Percentiles rank a stretch among this genome's conserved stretches.
These are phyloP conservation scores for Prorops nasuta DNA, from an alignment of 1,140 invertebrate genomes.

Conservation along the genomic window DNA sequence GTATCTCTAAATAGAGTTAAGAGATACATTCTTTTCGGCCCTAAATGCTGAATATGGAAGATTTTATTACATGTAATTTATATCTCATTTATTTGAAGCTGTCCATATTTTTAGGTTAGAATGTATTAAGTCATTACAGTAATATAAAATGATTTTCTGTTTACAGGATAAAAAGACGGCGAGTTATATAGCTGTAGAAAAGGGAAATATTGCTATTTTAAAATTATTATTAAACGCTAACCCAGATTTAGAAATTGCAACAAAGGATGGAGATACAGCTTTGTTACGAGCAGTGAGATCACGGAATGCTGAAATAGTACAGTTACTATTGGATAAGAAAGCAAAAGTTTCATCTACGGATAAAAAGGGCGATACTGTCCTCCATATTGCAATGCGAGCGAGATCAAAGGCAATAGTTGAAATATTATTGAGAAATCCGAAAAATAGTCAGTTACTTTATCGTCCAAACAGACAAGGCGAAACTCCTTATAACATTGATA, in stretches of 20 bases:
- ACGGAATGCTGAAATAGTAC: conserved; percentile 88
- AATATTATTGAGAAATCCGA: conserved; percentile 90
- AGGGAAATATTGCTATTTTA: conserved; percentile 84
- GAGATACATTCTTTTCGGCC: too few species aligned
- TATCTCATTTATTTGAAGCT: too few species aligned
- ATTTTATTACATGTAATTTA: too few species aligned
- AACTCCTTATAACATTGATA: conserved; percentile 97
- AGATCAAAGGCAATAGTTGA: conserved; percentile 93
- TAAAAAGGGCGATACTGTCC: conserved; percentile 92
- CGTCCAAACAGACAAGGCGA: conserved; percentile 92
- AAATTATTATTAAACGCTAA: conserved; percentile 85
- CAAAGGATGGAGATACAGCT: conserved; percentile 94
- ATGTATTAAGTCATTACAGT: too few species aligned
- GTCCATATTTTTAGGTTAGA: too few species aligned
- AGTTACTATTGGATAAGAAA: conserved; percentile 88
- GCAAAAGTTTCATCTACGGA: conserved; percentile 93
- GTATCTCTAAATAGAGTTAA: too few species aligned
- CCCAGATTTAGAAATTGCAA: conserved; percentile 89
- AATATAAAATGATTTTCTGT: conserved; percentile 6
- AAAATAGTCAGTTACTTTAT: conserved; percentile 94
- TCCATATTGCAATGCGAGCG: conserved; percentile 95
- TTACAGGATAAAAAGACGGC: conserved; percentile 88
- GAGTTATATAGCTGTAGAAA: conserved; percentile 95
- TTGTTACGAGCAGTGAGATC: conserved; percentile 87
- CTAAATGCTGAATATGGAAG: too few species aligned